These are phyloP conservation scores for Oncorhynchus tshawytscha DNA, from an alignment of 2,113 vertebrate species.

Conservation along the genomic window DNA sequence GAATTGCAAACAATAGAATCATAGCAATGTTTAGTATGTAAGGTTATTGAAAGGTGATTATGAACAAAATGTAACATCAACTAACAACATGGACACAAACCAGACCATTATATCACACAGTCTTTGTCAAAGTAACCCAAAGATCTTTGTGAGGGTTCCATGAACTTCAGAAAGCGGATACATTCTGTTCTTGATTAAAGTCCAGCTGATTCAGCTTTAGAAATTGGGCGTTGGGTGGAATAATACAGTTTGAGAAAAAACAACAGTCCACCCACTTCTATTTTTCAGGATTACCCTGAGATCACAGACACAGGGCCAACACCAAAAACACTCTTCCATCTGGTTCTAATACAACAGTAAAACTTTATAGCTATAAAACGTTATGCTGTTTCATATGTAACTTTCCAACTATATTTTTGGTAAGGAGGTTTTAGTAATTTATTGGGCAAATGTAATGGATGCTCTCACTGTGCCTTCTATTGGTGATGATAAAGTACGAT, in stretches of 20 bases:
- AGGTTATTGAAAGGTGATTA: no score
- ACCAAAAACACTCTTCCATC: conserved; percentile 8
- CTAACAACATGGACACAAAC: no score
- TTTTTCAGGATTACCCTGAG: conserved; percentile 18
- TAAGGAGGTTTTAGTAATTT: not conserved
- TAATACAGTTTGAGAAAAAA: not conserved
- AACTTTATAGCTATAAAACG: conserved; percentile 9
- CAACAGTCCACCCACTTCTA: conserved; percentile 4
- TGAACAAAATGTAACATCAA: no score
- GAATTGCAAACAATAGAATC: no score
- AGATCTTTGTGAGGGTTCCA: not conserved
- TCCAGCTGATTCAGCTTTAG: not conserved
- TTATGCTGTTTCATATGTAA: not conserved
- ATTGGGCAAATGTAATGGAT: conserved; percentile 23
- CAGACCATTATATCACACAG: no score
- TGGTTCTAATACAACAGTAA: conserved; percentile 26
- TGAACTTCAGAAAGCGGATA: not conserved
- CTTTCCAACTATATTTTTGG: not conserved
- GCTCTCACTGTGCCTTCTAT: not conserved
- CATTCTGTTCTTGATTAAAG: not conserved
- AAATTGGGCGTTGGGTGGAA: not conserved
- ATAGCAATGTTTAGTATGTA: no score
- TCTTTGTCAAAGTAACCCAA: no score
- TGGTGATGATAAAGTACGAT: conserved; percentile 5
- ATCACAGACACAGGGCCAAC: conserved; percentile 4